These are phyloP conservation scores for Drosophila biarmipes DNA, from an alignment of 1,140 invertebrate species.

Conservation along the genomic window DNA sequence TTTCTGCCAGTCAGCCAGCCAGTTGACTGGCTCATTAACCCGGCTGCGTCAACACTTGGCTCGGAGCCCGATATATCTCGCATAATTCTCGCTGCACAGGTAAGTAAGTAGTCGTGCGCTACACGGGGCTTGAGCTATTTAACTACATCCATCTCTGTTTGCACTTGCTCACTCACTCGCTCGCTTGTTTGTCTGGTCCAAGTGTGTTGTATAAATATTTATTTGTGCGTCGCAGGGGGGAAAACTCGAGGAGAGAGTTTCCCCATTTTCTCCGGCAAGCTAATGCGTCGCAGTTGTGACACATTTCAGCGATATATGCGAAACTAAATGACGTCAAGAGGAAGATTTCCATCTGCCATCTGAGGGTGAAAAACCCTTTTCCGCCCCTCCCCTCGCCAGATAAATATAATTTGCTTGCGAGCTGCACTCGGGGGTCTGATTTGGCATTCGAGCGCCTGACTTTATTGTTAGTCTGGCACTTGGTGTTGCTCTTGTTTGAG, in stretches of 20 bases:
- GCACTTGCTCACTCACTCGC: slow-evolving; percentile 26
- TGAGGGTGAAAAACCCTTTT: background rate
- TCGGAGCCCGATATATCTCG: slow-evolving; percentile 34
- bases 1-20: slow-evolving; percentile 11
- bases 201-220: slow-evolving; percentile 73
- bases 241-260: slow-evolving; percentile 7
- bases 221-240: slow-evolving; percentile 45
- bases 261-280: slow-evolving; percentile 10
- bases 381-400: background rate
- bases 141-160: slow-evolving; percentile 64
- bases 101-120: slow-evolving; percentile 45
- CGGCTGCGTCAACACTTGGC: slow-evolving; percentile 59
- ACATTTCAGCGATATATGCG: slow-evolving; percentile 48
- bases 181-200: slow-evolving; percentile 41
- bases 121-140: slow-evolving; percentile 70
- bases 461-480: slow-evolving; percentile 66
- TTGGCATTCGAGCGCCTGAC: slow-evolving; percentile 58
- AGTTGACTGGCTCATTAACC: slow-evolving; percentile 65
- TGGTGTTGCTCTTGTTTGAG: slow-evolving; percentile 20
- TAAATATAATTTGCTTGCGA: slow-evolving; percentile 62
- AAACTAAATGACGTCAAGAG: slow-evolving; percentile 30
- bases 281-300: slow-evolving; percentile 38
- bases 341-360: slow-evolving; percentile 18
- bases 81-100: slow-evolving; percentile 45
- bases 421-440: slow-evolving; percentile 68